phyloP scores from a whole-genome alignment of 2,113 vertebrate species.

The Eidolon helvum region DNA sequence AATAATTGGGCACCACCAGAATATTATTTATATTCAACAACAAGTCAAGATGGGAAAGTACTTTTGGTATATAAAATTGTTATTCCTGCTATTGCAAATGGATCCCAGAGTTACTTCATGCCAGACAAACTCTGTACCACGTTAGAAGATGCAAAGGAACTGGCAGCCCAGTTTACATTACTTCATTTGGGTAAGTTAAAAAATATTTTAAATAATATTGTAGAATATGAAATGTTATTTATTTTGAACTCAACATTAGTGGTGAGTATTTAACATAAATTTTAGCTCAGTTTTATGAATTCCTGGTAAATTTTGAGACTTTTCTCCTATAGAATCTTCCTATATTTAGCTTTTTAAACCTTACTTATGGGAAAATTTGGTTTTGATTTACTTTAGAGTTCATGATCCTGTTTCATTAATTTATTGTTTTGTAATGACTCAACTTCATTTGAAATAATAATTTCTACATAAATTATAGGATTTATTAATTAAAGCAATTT shows the following conservation, averaged over 20 bases:
- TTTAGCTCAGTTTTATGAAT: constrained; percentile 39
- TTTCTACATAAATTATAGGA: neutral
- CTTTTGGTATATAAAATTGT: constrained; percentile 90
- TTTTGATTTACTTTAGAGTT: neutral
- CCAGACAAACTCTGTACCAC: constrained; percentile 92
- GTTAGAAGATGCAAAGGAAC: constrained; percentile 94
- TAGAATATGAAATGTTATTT: constrained; percentile 15
- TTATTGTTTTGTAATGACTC: constrained; percentile 34
- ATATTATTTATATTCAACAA: constrained; percentile 93
- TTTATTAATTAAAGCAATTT: constrained; percentile 7
- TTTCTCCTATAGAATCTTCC: neutral
- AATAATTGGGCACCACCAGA: constrained; percentile 92
- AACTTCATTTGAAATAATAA: constrained; percentile 25
- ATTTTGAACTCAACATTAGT: constrained; percentile 23
- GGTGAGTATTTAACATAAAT: neutral
- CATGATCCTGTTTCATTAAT: neutral
- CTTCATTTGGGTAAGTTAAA: constrained; percentile 89
- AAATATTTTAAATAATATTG: neutral
- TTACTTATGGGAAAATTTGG: neutral
- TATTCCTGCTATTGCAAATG: constrained; percentile 84
- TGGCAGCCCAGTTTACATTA: constrained; percentile 92
- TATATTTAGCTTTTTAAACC: constrained; percentile 14
- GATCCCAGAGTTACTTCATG: constrained; percentile 88
- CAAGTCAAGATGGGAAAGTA: constrained; percentile 87
- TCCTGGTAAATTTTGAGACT: constrained; percentile 17